Percentiles rank a stretch among this genome's conserved stretches.
phyloP scores from a whole-genome alignment of 1,140 invertebrate genomes.

The Octopus bimaculoides region DNA sequence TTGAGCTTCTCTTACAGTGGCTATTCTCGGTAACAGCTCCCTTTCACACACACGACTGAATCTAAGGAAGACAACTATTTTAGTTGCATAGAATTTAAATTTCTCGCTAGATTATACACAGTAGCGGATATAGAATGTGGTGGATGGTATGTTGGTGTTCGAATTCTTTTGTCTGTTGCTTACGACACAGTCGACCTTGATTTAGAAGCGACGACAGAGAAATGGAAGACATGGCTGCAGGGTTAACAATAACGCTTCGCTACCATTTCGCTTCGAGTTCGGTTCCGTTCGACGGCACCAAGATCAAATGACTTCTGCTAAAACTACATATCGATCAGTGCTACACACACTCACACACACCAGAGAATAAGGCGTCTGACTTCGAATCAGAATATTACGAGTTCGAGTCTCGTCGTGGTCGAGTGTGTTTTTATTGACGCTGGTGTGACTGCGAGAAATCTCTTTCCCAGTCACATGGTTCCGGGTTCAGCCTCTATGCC shows the following conservation, averaged over 20 bases:
- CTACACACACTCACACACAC: background rate
- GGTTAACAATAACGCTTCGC: background rate
- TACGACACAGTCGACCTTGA: background rate
- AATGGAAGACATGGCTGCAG: background rate
- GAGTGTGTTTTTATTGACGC: no score
- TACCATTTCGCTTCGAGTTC: background rate
- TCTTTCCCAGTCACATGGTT: no score
- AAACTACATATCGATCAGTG: background rate
- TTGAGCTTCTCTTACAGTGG: background rate
- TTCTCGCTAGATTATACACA: background rate
- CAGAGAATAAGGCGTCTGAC: no score
- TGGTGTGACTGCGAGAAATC: no score
- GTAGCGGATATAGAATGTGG: background rate
- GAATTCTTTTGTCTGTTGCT: background rate
- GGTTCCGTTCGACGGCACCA: background rate
- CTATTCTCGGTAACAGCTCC: background rate
- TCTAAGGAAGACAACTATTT: background rate
- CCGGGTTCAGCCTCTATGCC: no score
- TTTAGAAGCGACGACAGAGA: background rate
- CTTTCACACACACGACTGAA: background rate
- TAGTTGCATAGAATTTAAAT: background rate
- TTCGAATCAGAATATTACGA: no score
- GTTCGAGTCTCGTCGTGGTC: no score
- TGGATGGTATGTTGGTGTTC: background rate
- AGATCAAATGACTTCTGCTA: background rate